Evolutionary conservation across 2,113 vertebrate genomes (phyloP).

Genomic region (Serinus canaria): DNA sequence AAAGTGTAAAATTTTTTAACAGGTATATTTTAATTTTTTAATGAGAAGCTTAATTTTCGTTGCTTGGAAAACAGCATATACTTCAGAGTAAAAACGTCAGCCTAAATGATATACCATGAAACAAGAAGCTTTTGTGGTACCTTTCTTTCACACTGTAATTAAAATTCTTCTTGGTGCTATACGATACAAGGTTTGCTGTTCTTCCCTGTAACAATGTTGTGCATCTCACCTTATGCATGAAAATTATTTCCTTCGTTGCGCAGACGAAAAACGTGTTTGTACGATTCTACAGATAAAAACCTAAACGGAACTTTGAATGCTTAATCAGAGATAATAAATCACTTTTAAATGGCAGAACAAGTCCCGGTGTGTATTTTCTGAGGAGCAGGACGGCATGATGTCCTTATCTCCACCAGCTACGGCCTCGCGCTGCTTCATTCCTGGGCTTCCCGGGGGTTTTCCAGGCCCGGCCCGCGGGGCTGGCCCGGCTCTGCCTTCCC

Average conservation of each 20-base stretch:
- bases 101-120: not conserved
- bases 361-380: not conserved
- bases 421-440: fast-evolving
- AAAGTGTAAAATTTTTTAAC: not conserved
- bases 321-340: conserved; percentile 25
- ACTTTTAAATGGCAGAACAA: not conserved
- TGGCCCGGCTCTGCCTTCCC: not conserved
- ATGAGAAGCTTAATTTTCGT: not conserved
- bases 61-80: not conserved
- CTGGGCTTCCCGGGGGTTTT: fast-evolving
- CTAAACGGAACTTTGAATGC: not conserved
- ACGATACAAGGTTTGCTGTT: not conserved
- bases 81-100: not conserved
- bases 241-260: not conserved
- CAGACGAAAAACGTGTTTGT: not conserved
- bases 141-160: not conserved
- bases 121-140: not conserved
- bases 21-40: not conserved
- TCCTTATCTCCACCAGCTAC: fast-evolving
- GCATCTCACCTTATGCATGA: not conserved
- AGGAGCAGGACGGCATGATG: not conserved
- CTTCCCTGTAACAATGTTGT: not conserved
- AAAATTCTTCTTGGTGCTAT: conserved; percentile 46
- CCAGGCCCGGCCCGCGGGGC: not conserved
- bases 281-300: not conserved